A percentile compares a stretch with the other conserved stretches of the same genome.
These are phyloP conservation scores for Heliangelus exortis DNA, from an alignment of 2,797 vertebrate genomes.

Conservation along the genomic window DNA sequence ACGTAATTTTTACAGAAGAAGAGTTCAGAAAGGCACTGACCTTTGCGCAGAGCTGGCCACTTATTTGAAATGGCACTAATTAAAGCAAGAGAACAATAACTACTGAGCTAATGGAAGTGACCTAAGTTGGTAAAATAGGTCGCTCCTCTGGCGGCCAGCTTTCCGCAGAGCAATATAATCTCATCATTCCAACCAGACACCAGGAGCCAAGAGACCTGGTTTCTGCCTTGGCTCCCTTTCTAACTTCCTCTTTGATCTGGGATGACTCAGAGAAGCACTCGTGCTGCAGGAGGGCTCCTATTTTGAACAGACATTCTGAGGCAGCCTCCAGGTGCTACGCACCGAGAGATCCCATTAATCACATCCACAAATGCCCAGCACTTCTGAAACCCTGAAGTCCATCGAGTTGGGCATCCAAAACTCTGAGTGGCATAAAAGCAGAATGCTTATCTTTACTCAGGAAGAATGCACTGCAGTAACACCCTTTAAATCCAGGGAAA, in stretches of 20 bases:
- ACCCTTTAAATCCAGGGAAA: background rate
- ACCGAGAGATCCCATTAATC: background rate
- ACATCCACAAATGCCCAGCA: background rate
- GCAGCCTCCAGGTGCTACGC: background rate
- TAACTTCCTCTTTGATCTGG: constrained; percentile 3
- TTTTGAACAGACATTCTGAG: background rate
- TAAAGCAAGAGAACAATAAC: constrained; percentile 25
- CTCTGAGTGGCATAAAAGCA: background rate
- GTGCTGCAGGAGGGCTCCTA: background rate
- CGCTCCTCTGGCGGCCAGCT: background rate
- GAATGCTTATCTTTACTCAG: background rate
- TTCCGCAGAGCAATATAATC: background rate
- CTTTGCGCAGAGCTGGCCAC: constrained; percentile 22
- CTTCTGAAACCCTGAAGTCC: background rate
- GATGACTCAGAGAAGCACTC: background rate
- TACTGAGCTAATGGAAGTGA: constrained; percentile 36
- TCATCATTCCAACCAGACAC: background rate
- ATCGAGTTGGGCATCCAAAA: background rate
- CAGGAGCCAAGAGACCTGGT: background rate
- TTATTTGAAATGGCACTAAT: constrained; percentile 52
- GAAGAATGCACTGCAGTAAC: background rate
- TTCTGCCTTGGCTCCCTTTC: constrained; percentile 12
- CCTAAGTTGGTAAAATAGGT: background rate
- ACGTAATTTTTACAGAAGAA: constrained; percentile 20
- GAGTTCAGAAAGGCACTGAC: constrained; percentile 33